Evolutionary conservation across 2,113 vertebrate species (phyloP).

Genomic region (Psilopogon haemacephalus): DNA sequence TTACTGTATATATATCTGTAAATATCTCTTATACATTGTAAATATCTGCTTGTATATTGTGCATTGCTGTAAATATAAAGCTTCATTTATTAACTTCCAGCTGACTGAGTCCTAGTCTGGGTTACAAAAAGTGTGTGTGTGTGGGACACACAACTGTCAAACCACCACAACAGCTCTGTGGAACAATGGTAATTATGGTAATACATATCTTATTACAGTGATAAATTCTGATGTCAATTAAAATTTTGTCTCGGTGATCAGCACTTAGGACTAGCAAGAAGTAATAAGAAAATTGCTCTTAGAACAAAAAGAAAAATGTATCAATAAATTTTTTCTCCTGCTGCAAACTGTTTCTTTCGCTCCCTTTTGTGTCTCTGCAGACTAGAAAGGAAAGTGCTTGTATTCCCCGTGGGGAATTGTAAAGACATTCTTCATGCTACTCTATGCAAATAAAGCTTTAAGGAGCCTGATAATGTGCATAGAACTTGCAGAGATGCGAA

Average conservation of each 20-base stretch:
- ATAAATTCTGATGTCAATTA: not conserved
- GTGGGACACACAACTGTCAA: too few species aligned
- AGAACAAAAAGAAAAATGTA: not conserved
- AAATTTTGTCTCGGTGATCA: not conserved
- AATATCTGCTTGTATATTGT: too few species aligned
- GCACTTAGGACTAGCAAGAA: not conserved
- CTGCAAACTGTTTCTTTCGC: not conserved
- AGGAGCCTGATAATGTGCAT: not conserved
- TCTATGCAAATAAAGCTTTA: conserved; percentile 1
- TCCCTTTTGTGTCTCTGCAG: not conserved
- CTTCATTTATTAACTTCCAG: too few species aligned
- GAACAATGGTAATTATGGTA: not conserved
- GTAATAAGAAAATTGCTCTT: not conserved
- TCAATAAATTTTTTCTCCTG: not conserved
- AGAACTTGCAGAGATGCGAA: not conserved
- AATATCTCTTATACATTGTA: too few species aligned
- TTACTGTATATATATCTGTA: too few species aligned
- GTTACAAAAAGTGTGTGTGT: too few species aligned
- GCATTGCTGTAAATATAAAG: too few species aligned
- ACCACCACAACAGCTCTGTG: not conserved
- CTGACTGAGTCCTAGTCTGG: too few species aligned
- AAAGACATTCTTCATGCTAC: not conserved
- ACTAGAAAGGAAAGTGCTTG: not conserved
- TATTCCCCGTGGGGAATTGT: not conserved
- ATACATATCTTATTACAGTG: not conserved